Evolutionary conservation across 2,888 invertebrate genomes (phyloP).

Genomic region (Cerastis rubricosa): DNA sequence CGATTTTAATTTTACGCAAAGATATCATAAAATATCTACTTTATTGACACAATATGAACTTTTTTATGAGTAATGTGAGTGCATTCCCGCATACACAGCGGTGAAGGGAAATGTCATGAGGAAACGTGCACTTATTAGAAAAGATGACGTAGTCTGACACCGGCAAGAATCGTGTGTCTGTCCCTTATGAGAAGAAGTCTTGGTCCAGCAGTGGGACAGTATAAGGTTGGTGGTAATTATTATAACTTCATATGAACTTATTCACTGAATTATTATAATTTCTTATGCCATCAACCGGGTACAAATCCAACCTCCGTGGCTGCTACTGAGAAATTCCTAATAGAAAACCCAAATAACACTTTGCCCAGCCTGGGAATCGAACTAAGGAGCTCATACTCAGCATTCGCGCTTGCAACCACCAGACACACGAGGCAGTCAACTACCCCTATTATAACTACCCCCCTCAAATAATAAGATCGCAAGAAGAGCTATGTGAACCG

Average conservation of each 20-base stretch:
- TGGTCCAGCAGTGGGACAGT: background rate
- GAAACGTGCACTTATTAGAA: background rate
- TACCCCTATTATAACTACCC: background rate
- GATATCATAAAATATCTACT: background rate
- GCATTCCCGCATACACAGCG: background rate
- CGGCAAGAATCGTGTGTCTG: background rate
- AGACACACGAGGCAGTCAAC: too few species aligned
- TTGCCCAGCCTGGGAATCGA: too few species aligned
- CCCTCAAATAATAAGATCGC: background rate
- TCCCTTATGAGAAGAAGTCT: too few species aligned
- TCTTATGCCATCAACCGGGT: too few species aligned
- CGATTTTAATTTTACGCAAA: slow-evolving; percentile 14
- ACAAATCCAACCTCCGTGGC: too few species aligned
- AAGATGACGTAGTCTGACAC: background rate
- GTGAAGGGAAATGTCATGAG: background rate
- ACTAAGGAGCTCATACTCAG: too few species aligned
- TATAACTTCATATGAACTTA: too few species aligned
- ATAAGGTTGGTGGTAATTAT: too few species aligned
- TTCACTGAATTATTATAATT: too few species aligned
- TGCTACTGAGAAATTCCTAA: too few species aligned
- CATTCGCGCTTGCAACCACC: too few species aligned
- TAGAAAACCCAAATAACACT: too few species aligned
- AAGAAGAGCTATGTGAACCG: background rate
- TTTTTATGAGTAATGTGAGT: slow-evolving; percentile 19
- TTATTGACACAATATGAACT: background rate